Percentiles rank a stretch among this genome's conserved stretches.
These are phyloP conservation scores for Neoarius graeffei DNA, from an alignment of 2,113 vertebrate species.

Conservation along the genomic window DNA sequence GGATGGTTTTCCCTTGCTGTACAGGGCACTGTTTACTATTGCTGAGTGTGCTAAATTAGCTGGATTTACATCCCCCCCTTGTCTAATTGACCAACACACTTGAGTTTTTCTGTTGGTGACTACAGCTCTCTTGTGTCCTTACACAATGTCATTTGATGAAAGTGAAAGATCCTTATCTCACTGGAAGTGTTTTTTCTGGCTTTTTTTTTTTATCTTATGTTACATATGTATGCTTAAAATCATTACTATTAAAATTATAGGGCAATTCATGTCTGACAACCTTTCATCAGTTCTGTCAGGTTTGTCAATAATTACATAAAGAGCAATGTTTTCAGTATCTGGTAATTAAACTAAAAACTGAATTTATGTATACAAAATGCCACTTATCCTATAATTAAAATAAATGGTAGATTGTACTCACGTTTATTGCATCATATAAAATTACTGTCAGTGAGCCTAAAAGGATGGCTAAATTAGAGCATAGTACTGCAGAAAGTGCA, in stretches of 20 bases:
- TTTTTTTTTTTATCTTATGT: neutral
- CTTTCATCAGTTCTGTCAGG: neutral
- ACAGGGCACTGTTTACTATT: neutral
- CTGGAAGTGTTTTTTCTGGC: neutral
- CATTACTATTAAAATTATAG: neutral
- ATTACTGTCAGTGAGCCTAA: conserved; percentile 1
- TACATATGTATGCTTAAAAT: neutral
- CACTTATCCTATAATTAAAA: neutral
- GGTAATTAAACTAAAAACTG: neutral
- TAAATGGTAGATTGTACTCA: neutral
- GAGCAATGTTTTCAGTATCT: neutral
- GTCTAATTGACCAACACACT: neutral
- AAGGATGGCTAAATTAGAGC: neutral
- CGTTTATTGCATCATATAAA: conserved; percentile 1
- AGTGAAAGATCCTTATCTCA: neutral
- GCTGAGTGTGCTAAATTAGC: neutral
- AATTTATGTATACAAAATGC: too few species aligned
- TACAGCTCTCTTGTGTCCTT: neutral
- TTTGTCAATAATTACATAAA: neutral
- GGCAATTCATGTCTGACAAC: neutral
- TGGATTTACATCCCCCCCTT: neutral
- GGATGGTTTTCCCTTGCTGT: neutral
- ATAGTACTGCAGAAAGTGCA: neutral
- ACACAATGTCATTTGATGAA: neutral
- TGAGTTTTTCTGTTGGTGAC: neutral